Evolutionary conservation across 2,888 invertebrate species (phyloP).

Genomic region (Octonoba sinensis): DNA sequence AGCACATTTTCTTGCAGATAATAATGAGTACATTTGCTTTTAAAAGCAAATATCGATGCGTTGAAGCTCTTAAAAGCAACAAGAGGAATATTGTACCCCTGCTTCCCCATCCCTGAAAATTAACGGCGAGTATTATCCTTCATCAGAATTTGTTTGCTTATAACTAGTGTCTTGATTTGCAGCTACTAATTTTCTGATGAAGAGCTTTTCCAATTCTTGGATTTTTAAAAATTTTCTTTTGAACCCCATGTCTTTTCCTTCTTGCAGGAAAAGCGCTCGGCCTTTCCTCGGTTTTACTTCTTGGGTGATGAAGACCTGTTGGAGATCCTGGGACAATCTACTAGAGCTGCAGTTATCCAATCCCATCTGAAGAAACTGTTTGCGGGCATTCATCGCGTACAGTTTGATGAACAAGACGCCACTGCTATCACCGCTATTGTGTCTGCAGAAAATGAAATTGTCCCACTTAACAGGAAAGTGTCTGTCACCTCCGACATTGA

Average conservation of each 20-base stretch:
- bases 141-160: too few relatives aligned
- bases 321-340: constrained; percentile 91
- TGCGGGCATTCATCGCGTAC: constrained; percentile 80
- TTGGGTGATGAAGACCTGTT: constrained; percentile 97
- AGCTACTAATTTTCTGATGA: too few relatives aligned
- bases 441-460: constrained; percentile 82
- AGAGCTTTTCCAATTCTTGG: neutral
- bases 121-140: too few relatives aligned
- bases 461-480: constrained; percentile 79
- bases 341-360: constrained; percentile 90
- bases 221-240: neutral
- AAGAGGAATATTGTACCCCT: too few relatives aligned
- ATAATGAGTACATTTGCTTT: too few relatives aligned
- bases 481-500: constrained; percentile 83
- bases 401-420: constrained; percentile 74
- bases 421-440: constrained; percentile 79
- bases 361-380: constrained; percentile 95
- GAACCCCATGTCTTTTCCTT: neutral
- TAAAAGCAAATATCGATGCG: too few relatives aligned
- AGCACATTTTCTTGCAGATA: too few relatives aligned
- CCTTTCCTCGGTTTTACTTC: constrained; percentile 96
- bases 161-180: neutral
- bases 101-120: too few relatives aligned
- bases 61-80: too few relatives aligned
- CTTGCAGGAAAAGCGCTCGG: constrained; percentile 74